Evolutionary conservation across 1,140 invertebrate species (phyloP).

Genomic region (Trichomalopsis sarcophagae): DNA sequence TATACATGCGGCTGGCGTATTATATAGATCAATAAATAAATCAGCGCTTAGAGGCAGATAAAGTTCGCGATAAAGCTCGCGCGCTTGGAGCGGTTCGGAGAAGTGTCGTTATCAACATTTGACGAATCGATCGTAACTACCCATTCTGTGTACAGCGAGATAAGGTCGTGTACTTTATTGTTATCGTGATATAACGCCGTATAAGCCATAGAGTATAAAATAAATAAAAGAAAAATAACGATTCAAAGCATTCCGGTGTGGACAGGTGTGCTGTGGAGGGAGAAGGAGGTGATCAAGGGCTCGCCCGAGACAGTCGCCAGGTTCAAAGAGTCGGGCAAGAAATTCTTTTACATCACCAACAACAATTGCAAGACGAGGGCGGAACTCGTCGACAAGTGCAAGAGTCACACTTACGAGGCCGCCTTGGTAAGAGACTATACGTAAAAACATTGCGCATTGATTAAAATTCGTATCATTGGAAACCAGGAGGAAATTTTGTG

Average conservation of each 20-base stretch:
- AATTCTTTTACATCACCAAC: conserved; percentile 94
- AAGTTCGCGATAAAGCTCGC: not conserved
- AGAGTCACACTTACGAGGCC: conserved; percentile 84
- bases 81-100: not conserved
- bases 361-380: conserved; percentile 92
- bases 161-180: not conserved
- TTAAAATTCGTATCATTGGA: too few relatives aligned
- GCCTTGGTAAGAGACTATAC: conserved; percentile 54
- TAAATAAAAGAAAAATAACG: too few relatives aligned
- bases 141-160: not conserved
- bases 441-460: too few relatives aligned
- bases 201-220: too few relatives aligned
- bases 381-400: conserved; percentile 86
- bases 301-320: conserved; percentile 83
- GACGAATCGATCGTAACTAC: not conserved
- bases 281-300: conserved; percentile 81
- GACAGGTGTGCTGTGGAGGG: conserved; percentile 90
- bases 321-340: conserved; percentile 85
- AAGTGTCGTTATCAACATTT: not conserved
- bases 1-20: too few relatives aligned
- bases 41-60: not conserved
- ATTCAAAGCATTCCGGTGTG: not conserved
- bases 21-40: not conserved
- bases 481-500: conserved; percentile 87
- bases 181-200: not conserved